Conservation (phyloP, 2,888 invertebrate species). For the Agriotes lineatus region DNA sequence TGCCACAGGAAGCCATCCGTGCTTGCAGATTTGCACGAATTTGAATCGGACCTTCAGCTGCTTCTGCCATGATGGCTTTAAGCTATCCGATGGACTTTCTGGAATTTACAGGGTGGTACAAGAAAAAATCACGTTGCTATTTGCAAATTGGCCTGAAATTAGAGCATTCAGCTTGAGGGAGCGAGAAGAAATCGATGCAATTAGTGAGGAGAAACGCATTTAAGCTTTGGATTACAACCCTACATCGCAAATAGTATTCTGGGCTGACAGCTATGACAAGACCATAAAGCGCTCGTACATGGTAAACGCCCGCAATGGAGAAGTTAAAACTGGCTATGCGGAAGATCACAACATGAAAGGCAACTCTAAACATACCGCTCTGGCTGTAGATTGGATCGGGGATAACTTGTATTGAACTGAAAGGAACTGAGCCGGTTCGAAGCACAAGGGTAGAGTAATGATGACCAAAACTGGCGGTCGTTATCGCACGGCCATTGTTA, state of each 20-base stretch:
- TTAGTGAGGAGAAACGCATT: slow-evolving; percentile 88
- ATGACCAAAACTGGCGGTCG: slow-evolving; percentile 91
- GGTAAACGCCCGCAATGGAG: slow-evolving; percentile 82
- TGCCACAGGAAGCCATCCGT: slow-evolving; percentile 82
- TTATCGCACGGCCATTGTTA: slow-evolving; percentile 84
- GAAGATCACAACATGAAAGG: slow-evolving; percentile 90
- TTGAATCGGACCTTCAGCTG: slow-evolving; percentile 92
- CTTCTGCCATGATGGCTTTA: slow-evolving; percentile 86
- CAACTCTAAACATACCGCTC: slow-evolving; percentile 85
- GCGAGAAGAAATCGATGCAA: slow-evolving; percentile 81
- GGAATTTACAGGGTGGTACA: slow-evolving; percentile 85
- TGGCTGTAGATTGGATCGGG: slow-evolving; percentile 95
- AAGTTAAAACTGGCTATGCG: slow-evolving; percentile 84
- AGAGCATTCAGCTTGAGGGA: slow-evolving; percentile 75
- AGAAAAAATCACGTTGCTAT: slow-evolving; percentile 77
- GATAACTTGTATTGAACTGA: slow-evolving; percentile 97
- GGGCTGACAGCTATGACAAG: slow-evolving; percentile 94
- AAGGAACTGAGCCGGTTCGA: slow-evolving; percentile 79
- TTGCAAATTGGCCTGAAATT: slow-evolving; percentile 90
- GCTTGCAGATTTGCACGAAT: slow-evolving; percentile 94
- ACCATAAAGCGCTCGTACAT: slow-evolving; percentile 93
- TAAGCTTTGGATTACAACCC: slow-evolving; percentile 94
- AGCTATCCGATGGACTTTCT: slow-evolving; percentile 79
- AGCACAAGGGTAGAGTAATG: slow-evolving; percentile 85
- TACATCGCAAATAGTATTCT: slow-evolving; percentile 87